A percentile compares a stretch with the other conserved stretches of the same genome.
These are phyloP conservation scores for Oryzias melastigma DNA, from an alignment of 2,113 vertebrate genomes.

Conservation along the genomic window DNA sequence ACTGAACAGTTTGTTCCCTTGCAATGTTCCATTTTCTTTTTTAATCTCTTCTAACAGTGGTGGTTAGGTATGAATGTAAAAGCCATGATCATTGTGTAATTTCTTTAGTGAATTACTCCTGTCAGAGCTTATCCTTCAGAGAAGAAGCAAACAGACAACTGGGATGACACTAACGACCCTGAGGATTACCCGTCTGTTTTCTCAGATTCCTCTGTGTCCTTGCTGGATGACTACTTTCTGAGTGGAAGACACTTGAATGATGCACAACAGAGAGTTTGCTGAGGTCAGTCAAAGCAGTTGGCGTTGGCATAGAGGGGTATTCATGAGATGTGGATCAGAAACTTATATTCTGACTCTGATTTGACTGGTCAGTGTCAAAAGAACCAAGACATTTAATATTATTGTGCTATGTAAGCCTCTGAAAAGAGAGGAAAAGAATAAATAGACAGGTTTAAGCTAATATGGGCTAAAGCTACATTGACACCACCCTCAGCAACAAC, in stretches of 20 bases:
- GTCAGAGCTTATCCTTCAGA: slow-evolving; percentile 53
- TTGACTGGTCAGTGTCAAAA: slow-evolving; percentile 15
- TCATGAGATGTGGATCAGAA: slow-evolving; percentile 1
- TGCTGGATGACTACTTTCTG: slow-evolving; percentile 54
- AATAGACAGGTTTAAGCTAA: too few species aligned
- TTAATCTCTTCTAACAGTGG: too few species aligned
- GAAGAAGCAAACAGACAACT: slow-evolving; percentile 46
- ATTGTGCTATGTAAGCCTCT: neutral
- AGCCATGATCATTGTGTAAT: slow-evolving; percentile 49
- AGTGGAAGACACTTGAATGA: slow-evolving; percentile 24
- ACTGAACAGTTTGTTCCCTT: too few species aligned
- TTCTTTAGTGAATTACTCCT: slow-evolving; percentile 57
- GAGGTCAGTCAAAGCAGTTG: slow-evolving; percentile 4
- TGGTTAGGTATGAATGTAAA: too few species aligned
- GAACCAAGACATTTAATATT: slow-evolving; percentile 29
- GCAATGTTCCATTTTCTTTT: too few species aligned
- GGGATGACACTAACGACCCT: slow-evolving; percentile 59
- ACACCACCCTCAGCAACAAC: too few species aligned
- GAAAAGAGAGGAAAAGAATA: too few species aligned
- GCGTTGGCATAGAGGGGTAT: too few species aligned
- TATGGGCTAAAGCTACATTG: too few species aligned
- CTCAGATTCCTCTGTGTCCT: slow-evolving; percentile 56
- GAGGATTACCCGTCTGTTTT: slow-evolving; percentile 55
- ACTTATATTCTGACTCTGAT: slow-evolving; percentile 5
- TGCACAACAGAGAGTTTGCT: slow-evolving; percentile 12